Evolutionary conservation across 2,113 vertebrate genomes (phyloP).

Genomic region (Sebastes schlegelii): DNA sequence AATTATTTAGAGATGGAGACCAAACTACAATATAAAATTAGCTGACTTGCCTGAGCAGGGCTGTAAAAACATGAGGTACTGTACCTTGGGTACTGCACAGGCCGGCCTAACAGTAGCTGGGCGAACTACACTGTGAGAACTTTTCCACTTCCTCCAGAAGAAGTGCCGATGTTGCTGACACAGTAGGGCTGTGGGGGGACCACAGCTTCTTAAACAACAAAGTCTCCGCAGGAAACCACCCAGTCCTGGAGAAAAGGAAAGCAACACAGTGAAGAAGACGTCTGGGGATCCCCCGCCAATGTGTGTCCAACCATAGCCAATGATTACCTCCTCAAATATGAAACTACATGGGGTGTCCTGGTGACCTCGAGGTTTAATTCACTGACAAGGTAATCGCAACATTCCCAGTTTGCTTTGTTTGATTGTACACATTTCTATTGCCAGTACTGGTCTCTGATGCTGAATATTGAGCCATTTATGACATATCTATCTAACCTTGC

Average conservation of each 20-base stretch:
- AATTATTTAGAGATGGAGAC: not conserved
- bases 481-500: not conserved
- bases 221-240: constrained; percentile 53
- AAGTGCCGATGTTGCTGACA: constrained; percentile 72
- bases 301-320: not conserved
- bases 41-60: not conserved
- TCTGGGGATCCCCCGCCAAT: too few relatives aligned
- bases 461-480: not conserved
- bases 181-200: constrained; percentile 24
- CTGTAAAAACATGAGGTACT: not conserved
- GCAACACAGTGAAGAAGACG: not conserved
- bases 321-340: not conserved
- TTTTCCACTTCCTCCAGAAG: constrained; percentile 82
- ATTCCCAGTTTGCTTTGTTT: not conserved
- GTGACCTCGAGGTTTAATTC: not conserved
- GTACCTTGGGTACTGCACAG: constrained; percentile 83
- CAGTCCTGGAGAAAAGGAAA: constrained; percentile 52
- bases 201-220: constrained; percentile 11
- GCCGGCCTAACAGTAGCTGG: constrained; percentile 79
- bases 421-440: not conserved
- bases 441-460: not conserved
- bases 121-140: constrained; percentile 74
- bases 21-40: not conserved
- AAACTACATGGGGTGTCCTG: not conserved
- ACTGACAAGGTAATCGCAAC: not conserved